Percentiles rank a stretch among this genome's conserved stretches.
These are phyloP conservation scores for Holacanthella duospinosa DNA, from an alignment of 2,888 invertebrate species.

Conservation along the genomic window DNA sequence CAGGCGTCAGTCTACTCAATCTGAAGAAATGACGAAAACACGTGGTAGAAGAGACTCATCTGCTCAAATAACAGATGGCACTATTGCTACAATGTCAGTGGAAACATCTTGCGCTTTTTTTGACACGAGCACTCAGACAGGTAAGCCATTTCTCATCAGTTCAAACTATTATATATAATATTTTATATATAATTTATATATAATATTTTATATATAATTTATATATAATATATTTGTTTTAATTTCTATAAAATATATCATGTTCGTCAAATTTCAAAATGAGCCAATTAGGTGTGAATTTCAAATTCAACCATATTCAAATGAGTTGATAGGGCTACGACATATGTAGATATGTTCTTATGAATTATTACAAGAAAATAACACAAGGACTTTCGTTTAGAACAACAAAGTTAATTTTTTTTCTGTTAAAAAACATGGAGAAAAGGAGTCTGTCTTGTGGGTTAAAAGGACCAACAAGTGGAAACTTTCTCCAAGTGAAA, in stretches of 20 bases:
- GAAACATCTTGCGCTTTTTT: slow-evolving; percentile 86
- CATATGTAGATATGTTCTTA: no score
- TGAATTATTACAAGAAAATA: not conserved
- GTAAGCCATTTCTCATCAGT: slow-evolving; percentile 54
- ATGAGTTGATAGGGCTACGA: no score
- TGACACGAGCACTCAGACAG: slow-evolving; percentile 85
- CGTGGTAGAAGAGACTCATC: slow-evolving; percentile 71
- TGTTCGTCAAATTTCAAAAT: no score
- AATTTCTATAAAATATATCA: no score
- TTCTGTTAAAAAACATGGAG: not conserved
- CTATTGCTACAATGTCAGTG: slow-evolving; percentile 83
- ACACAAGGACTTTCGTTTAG: not conserved
- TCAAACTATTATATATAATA: not conserved
- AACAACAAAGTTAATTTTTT: no score
- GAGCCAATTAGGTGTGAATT: no score
- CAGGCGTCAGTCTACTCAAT: slow-evolving; percentile 78
- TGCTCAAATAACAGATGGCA: slow-evolving; percentile 82
- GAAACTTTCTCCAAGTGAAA: not conserved
- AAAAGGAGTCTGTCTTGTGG: not conserved
- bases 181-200: no score
- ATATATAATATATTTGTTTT: no score
- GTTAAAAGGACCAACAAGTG: not conserved
- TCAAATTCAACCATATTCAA: no score
- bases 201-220: no score
- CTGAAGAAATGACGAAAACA: slow-evolving; percentile 55